These are phyloP conservation scores for Dipodomys stephensi DNA, from an alignment of 2,113 vertebrate genomes.

Conservation along the genomic window DNA sequence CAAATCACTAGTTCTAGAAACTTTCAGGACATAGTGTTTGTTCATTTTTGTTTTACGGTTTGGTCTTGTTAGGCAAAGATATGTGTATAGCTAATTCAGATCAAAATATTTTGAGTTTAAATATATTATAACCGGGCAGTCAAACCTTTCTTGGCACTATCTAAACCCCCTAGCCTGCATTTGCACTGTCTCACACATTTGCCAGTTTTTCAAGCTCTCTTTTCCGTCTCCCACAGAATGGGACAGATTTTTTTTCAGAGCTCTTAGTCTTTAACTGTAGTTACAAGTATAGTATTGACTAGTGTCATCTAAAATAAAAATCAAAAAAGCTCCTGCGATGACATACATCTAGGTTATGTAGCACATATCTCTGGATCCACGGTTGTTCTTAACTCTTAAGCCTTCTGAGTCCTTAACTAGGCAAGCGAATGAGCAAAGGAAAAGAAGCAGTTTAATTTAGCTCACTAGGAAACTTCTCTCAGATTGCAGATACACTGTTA, in stretches of 20 bases:
- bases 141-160: neutral
- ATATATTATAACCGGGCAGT: neutral
- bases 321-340: neutral
- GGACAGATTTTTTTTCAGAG: neutral
- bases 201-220: neutral
- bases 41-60: neutral
- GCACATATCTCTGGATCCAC: neutral
- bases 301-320: neutral
- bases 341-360: neutral
- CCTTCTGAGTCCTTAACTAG: neutral
- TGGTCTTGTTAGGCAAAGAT: constrained; percentile 24
- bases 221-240: neutral
- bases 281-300: neutral
- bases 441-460: constrained; percentile 45
- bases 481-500: constrained; percentile 41
- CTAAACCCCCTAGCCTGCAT: neutral
- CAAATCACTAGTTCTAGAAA: neutral
- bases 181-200: no score
- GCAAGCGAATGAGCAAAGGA: constrained; percentile 30
- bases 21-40: neutral
- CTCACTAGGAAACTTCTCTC: constrained; percentile 36
- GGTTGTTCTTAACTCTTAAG: neutral
- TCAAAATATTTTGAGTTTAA: neutral
- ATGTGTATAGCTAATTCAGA: neutral
- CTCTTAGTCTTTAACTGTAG: neutral